Percentiles rank a stretch among this genome's conserved stretches.
Evolutionary conservation across 2,888 invertebrate species (phyloP).

Genomic region (Polylopha cassiicola): DNA sequence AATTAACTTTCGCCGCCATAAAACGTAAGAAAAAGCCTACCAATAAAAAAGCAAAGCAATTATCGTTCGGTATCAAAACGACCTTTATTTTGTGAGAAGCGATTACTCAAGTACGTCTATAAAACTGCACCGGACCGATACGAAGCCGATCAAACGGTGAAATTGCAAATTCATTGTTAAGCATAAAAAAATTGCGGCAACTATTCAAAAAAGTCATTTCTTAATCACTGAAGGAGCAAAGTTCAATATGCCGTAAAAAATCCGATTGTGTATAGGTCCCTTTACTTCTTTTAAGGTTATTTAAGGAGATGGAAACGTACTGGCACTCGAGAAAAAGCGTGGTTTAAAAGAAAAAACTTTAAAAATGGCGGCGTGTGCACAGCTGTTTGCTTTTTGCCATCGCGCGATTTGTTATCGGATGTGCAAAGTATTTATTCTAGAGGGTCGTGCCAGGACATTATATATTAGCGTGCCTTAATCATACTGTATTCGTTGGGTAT

Average conservation of each 20-base stretch:
- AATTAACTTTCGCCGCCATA: slow-evolving; percentile 17
- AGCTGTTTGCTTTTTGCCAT: slow-evolving; percentile 50
- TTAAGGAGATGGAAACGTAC: slow-evolving; percentile 44
- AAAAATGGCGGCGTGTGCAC: slow-evolving; percentile 48
- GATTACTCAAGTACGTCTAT: slow-evolving; percentile 22
- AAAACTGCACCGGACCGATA: slow-evolving; percentile 19
- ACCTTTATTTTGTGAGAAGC: slow-evolving; percentile 18
- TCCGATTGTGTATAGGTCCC: slow-evolving; percentile 24
- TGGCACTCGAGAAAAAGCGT: slow-evolving; percentile 44
- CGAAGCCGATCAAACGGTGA: slow-evolving; percentile 20
- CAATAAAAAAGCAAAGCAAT: slow-evolving; percentile 17
- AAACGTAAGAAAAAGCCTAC: slow-evolving; percentile 8
- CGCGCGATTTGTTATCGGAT: slow-evolving; percentile 34
- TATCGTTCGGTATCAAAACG: slow-evolving; percentile 17
- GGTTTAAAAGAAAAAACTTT: slow-evolving; percentile 37
- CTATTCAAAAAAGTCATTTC: not conserved
- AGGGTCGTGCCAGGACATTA: slow-evolving; percentile 3
- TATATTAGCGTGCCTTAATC: slow-evolving; percentile 16
- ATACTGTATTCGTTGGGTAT: slow-evolving; percentile 8
- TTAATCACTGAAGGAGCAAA: slow-evolving; percentile 24
- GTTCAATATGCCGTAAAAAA: slow-evolving; percentile 31
- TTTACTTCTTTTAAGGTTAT: slow-evolving; percentile 37
- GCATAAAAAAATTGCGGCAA: slow-evolving; percentile 9
- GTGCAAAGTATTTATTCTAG: slow-evolving; percentile 14
- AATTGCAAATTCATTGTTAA: slow-evolving; percentile 23